Conservation (phyloP, 2,888 invertebrate genomes). For the Platycheirus rosarum region DNA sequence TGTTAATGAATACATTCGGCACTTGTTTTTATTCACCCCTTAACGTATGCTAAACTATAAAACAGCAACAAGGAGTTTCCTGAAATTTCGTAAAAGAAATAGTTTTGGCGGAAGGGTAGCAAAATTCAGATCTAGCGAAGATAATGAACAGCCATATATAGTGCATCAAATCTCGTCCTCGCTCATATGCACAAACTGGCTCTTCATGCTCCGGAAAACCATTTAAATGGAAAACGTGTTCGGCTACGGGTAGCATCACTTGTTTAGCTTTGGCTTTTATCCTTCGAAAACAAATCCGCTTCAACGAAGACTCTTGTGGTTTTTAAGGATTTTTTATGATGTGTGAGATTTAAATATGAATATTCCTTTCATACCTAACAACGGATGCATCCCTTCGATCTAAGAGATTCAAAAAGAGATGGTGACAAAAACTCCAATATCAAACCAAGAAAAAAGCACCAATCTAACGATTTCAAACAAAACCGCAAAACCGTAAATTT, state of each 20-base stretch:
- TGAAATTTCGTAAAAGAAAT: constrained; percentile 39
- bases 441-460: constrained; percentile 1
- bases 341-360: constrained; percentile 70
- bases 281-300: constrained; percentile 39
- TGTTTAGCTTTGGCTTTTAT: constrained; percentile 25
- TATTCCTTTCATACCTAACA: constrained; percentile 19
- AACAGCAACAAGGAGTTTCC: neutral
- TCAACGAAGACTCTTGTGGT: constrained; percentile 26
- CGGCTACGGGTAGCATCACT: neutral
- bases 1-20: constrained; percentile 59
- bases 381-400: constrained; percentile 12
- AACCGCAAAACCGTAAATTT: constrained; percentile 31
- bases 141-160: constrained; percentile 59
- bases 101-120: constrained; percentile 51
- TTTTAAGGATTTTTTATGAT: constrained; percentile 67
- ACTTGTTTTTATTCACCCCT: constrained; percentile 33
- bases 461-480: constrained; percentile 1
- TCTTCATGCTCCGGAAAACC: constrained; percentile 30
- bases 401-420: no score
- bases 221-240: constrained; percentile 65
- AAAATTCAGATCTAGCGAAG: constrained; percentile 31
- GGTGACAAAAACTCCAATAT: constrained; percentile 36
- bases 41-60: neutral
- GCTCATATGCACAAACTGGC: neutral
- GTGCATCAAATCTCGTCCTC: constrained; percentile 31